Conservation (phyloP, 1,140 invertebrate genomes). For the Chionoecetes opilio region DNA sequence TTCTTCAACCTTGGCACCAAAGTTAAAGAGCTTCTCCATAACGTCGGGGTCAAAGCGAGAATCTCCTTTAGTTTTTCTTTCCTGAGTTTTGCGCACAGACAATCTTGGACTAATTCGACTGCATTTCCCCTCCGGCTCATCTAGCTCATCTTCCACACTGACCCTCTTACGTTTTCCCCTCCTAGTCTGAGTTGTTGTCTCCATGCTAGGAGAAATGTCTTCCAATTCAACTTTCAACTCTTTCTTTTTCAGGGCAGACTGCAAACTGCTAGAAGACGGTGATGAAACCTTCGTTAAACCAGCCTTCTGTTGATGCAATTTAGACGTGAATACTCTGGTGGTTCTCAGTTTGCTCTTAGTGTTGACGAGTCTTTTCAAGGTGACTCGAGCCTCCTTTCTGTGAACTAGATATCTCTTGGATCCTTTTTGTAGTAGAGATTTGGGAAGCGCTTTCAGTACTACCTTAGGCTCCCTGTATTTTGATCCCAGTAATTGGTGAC, state of each 20-base stretch:
- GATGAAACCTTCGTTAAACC: neutral
- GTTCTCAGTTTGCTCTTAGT: neutral
- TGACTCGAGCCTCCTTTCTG: neutral
- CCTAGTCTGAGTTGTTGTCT: neutral
- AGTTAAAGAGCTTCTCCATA: slow-evolving; percentile 53
- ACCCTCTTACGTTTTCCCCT: neutral
- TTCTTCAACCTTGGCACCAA: slow-evolving; percentile 64
- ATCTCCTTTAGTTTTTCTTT: neutral
- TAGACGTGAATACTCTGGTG: neutral
- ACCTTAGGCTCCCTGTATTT: slow-evolving; percentile 1
- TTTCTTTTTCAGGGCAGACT: neutral
- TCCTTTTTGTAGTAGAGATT: neutral
- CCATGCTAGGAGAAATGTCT: neutral
- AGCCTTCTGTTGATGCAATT: neutral
- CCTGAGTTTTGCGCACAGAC: neutral
- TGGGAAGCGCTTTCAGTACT: slow-evolving; percentile 12
- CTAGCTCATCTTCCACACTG: neutral
- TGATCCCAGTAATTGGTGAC: neutral
- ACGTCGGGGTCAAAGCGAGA: slow-evolving; percentile 44
- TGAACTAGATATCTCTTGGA: neutral
- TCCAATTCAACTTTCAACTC: neutral
- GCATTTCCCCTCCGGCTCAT: neutral
- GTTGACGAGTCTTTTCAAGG: slow-evolving; percentile 23
- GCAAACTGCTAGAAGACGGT: neutral
- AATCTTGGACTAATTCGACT: neutral